phyloP scores from a whole-genome alignment of 2,888 invertebrate species.

The Drosophila atroscutellata region DNA sequence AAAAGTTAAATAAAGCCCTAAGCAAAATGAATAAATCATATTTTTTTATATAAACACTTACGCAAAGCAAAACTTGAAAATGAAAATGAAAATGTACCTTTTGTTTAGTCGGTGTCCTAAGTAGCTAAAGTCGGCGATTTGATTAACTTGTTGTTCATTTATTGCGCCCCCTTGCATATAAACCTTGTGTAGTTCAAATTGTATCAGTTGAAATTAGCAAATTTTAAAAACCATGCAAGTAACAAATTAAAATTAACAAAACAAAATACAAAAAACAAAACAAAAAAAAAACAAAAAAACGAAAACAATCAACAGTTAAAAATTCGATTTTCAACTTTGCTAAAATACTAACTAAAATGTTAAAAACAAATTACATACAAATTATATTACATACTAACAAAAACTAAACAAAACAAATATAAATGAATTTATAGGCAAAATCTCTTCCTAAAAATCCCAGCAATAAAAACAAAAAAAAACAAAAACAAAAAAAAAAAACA shows the following conservation, averaged over 20 bases:
- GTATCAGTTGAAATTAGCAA: slow-evolving; percentile 43
- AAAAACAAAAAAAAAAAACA: slow-evolving; percentile 1
- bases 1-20: slow-evolving; percentile 48
- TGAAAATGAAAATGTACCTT: slow-evolving; percentile 56
- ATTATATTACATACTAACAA: slow-evolving; percentile 51
- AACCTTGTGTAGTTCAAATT: slow-evolving; percentile 51
- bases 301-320: slow-evolving; percentile 54
- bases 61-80: slow-evolving; percentile 8
- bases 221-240: slow-evolving; percentile 8
- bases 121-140: slow-evolving; percentile 33
- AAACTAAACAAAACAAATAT: slow-evolving; percentile 35
- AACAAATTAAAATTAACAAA: slow-evolving; percentile 1
- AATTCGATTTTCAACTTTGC: slow-evolving; percentile 59
- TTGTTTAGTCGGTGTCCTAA: slow-evolving; percentile 49
- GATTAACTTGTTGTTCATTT: slow-evolving; percentile 54
- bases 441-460: slow-evolving; percentile 69
- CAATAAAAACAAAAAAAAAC: slow-evolving; percentile 40
- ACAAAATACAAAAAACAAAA: background rate
- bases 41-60: slow-evolving; percentile 50
- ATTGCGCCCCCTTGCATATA: slow-evolving; percentile 30
- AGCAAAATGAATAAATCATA: slow-evolving; percentile 40
- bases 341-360: slow-evolving; percentile 46
- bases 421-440: slow-evolving; percentile 72
- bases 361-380: slow-evolving; percentile 48
- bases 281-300: too few relatives aligned